phyloP scores from a whole-genome alignment of 2,113 vertebrate species.

The Clarias macrocephalus region DNA sequence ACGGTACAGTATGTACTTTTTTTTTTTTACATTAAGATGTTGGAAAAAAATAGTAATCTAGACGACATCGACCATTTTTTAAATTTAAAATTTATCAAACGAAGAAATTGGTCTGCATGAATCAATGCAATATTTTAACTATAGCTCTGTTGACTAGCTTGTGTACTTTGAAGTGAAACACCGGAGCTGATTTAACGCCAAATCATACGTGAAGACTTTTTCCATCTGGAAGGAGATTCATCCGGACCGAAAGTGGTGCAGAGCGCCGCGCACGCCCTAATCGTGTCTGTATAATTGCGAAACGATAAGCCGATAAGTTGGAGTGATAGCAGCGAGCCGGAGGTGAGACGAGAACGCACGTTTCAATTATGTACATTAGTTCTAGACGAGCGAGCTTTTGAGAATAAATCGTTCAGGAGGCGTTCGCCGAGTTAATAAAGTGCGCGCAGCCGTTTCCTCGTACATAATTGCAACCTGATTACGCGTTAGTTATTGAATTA shows the following conservation, averaged over 20 bases:
- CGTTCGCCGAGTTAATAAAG: conserved; percentile 70
- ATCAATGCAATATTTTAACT: background rate
- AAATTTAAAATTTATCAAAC: background rate
- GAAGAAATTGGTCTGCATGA: background rate
- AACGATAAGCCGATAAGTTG: conserved; percentile 66
- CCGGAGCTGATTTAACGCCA: conserved; percentile 9
- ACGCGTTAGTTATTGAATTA: conserved; percentile 80
- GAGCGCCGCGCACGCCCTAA: background rate
- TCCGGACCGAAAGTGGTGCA: background rate
- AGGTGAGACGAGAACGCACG: conserved; percentile 71
- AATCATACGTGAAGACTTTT: background rate
- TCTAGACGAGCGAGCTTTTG: conserved; percentile 47
- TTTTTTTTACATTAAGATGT: no score
- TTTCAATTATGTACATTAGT: conserved; percentile 70
- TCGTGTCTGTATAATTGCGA: conserved; percentile 65
- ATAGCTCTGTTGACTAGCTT: background rate
- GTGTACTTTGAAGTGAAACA: conserved; percentile 2
- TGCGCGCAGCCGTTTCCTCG: conserved; percentile 69
- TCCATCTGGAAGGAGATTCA: background rate
- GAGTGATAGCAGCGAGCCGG: conserved; percentile 68
- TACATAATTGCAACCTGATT: conserved; percentile 77
- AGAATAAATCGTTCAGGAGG: conserved; percentile 67
- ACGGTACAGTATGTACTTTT: no score
- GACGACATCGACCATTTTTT: no score
- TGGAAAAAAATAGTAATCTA: no score